phyloP scores from a whole-genome alignment of 1,140 invertebrate species.

The Ditylenchus dipsaci region DNA sequence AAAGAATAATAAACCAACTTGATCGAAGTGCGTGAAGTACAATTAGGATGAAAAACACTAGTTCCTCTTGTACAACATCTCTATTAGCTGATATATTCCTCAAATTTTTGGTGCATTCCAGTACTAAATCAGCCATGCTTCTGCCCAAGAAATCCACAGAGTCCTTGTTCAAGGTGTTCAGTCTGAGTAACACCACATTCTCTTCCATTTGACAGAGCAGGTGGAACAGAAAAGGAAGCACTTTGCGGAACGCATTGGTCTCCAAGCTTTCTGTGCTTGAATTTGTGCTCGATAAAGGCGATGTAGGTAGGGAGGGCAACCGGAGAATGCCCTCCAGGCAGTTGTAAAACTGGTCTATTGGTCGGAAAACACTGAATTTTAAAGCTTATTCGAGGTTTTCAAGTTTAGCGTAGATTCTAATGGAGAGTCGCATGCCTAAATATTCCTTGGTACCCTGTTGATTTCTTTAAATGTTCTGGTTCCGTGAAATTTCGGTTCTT shows the following conservation, averaged over 20 bases:
- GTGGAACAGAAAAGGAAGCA: constrained; percentile 17
- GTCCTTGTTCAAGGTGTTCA: constrained; percentile 5
- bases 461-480: no score
- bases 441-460: no score
- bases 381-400: no score
- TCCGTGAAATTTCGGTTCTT: no score
- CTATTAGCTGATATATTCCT: background rate
- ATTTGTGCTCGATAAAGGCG: background rate
- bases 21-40: background rate
- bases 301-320: background rate
- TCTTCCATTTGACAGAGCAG: constrained; percentile 29
- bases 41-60: constrained; percentile 3
- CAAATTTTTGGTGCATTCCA: background rate
- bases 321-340: constrained; percentile 11
- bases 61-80: constrained; percentile 7
- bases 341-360: constrained; percentile 25
- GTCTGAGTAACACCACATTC: constrained; percentile 17
- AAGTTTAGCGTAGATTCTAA: no score
- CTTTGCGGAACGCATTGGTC: background rate
- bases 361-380: constrained; percentile 7
- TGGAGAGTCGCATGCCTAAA: no score
- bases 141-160: background rate
- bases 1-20: background rate
- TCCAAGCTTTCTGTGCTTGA: background rate
- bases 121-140: background rate